Conservation (phyloP, 2,113 vertebrate genomes). For the Erythrocebus patas region DNA sequence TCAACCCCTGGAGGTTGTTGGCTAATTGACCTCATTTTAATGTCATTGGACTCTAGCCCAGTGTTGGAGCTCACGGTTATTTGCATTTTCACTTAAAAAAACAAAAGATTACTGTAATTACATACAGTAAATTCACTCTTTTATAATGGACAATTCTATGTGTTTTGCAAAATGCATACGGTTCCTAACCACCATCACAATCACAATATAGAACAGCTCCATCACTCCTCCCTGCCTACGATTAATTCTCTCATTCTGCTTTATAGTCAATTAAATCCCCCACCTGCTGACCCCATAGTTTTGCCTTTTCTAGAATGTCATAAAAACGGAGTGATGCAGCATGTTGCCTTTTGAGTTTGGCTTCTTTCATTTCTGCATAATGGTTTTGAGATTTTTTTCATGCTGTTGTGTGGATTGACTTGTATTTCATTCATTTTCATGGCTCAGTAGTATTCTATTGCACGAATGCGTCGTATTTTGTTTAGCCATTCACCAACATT, state of each 20-base stretch:
- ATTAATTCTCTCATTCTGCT: background rate
- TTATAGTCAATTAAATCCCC: background rate
- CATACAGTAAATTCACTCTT: background rate
- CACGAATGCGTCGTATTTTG: accelerated
- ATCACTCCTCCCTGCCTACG: background rate
- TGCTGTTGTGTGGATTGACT: no score
- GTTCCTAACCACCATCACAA: background rate
- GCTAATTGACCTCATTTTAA: background rate
- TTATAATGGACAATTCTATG: background rate
- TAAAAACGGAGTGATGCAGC: background rate
- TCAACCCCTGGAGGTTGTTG: background rate
- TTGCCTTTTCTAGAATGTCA: background rate
- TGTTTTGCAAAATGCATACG: background rate
- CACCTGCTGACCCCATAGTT: background rate
- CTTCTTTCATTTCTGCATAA: background rate
- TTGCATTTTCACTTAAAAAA: background rate
- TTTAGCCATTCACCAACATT: background rate
- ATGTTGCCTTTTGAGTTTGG: background rate
- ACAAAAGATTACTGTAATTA: background rate
- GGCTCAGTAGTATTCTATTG: background rate
- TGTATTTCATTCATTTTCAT: background rate
- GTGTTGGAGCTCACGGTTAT: background rate
- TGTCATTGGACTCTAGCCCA: background rate
- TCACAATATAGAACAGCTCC: background rate
- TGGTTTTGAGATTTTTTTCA: background rate